These are phyloP conservation scores for Acomys russatus DNA, from an alignment of 2,797 vertebrate species.

Conservation along the genomic window DNA sequence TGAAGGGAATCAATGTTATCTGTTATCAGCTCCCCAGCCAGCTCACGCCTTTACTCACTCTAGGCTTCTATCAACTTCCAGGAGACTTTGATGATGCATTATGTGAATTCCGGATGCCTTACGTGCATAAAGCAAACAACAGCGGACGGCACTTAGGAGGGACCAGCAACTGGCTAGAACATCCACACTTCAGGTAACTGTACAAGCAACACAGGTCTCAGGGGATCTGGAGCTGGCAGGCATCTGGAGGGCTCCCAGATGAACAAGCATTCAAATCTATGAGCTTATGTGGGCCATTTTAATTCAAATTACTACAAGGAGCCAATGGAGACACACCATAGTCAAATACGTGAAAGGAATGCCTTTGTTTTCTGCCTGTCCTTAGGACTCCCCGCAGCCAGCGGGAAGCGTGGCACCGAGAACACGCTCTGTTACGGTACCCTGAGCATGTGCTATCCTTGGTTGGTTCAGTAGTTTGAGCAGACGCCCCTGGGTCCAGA, in stretches of 20 bases:
- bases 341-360: background rate
- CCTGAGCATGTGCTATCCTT: too few relatives aligned
- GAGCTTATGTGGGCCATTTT: background rate
- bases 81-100: background rate
- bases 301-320: background rate
- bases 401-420: too few relatives aligned
- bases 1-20: background rate
- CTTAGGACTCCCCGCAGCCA: too few relatives aligned
- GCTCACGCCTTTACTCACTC: background rate
- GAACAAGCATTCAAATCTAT: background rate
- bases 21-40: background rate
- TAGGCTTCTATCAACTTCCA: background rate
- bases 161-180: too few relatives aligned
- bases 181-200: background rate
- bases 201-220: background rate
- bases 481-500: too few relatives aligned
- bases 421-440: too few relatives aligned
- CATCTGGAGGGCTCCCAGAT: background rate
- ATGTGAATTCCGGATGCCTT: background rate
- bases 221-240: background rate
- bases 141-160: background rate
- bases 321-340: background rate
- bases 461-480: too few relatives aligned
- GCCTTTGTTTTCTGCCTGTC: background rate
- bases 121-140: constrained; percentile 21